phyloP scores from a whole-genome alignment of 1,140 invertebrate species.

The Venustaconcha ellipsiformis region DNA sequence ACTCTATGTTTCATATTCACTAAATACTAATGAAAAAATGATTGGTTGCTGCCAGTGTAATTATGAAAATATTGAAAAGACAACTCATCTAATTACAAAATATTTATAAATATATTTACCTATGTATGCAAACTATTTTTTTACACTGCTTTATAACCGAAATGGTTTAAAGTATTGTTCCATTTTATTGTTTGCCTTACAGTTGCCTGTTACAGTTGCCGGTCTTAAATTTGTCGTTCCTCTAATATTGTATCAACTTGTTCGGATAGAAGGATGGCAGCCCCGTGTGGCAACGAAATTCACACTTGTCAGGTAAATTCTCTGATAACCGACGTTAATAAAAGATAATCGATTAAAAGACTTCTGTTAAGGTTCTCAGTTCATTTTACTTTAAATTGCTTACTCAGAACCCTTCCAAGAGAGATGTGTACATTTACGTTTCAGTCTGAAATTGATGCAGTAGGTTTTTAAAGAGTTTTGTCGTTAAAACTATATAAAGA shows the following conservation, averaged over 20 bases:
- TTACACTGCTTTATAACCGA: no score
- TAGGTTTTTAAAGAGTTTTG: neutral
- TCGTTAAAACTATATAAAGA: neutral
- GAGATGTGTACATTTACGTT: neutral
- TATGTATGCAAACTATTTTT: no score
- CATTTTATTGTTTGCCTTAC: slow-evolving; percentile 4
- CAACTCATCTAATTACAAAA: no score
- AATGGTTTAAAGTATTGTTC: no score
- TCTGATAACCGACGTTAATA: neutral
- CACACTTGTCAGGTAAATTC: slow-evolving; percentile 44
- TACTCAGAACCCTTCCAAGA: neutral
- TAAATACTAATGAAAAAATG: no score
- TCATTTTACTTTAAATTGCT: neutral
- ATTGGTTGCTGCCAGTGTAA: no score
- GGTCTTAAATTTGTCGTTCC: slow-evolving; percentile 54
- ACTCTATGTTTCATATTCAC: no score
- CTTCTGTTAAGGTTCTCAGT: neutral
- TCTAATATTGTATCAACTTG: slow-evolving; percentile 40
- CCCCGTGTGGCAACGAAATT: slow-evolving; percentile 53
- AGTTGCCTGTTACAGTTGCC: slow-evolving; percentile 50
- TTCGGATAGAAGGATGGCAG: slow-evolving; percentile 49
- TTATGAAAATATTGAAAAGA: no score
- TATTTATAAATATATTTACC: no score
- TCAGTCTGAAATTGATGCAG: neutral
- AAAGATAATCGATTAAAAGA: neutral